These are phyloP conservation scores for Empidonax traillii DNA, from an alignment of 2,113 vertebrate genomes.

Conservation along the genomic window DNA sequence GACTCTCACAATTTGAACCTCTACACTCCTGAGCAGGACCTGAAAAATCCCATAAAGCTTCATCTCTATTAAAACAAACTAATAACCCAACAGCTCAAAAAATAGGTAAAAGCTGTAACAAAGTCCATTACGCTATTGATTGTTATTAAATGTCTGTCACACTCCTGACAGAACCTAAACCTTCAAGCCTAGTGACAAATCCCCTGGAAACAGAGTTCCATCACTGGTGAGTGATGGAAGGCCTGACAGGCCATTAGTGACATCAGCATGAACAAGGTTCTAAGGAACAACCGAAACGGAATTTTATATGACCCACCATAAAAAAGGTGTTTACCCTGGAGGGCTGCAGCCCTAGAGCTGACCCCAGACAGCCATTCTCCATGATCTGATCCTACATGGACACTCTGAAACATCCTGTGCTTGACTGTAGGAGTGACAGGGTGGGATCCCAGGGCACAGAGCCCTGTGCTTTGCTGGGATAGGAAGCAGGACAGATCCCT, in stretches of 20 bases:
- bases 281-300: background rate
- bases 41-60: background rate
- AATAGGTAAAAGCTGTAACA: background rate
- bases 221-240: background rate
- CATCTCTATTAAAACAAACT: background rate
- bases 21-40: background rate
- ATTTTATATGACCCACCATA: background rate
- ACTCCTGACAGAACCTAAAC: background rate
- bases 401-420: background rate
- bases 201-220: background rate
- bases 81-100: background rate
- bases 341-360: background rate
- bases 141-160: background rate
- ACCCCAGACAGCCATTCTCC: background rate
- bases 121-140: background rate
- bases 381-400: background rate
- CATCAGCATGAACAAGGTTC: background rate
- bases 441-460: background rate
- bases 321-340: background rate
- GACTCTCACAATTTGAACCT: background rate
- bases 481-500: background rate
- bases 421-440: background rate
- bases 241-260: background rate
- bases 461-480: no score
- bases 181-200: background rate